phyloP scores from a whole-genome alignment of 2,888 invertebrate species.

The Ernsta delagoae region DNA sequence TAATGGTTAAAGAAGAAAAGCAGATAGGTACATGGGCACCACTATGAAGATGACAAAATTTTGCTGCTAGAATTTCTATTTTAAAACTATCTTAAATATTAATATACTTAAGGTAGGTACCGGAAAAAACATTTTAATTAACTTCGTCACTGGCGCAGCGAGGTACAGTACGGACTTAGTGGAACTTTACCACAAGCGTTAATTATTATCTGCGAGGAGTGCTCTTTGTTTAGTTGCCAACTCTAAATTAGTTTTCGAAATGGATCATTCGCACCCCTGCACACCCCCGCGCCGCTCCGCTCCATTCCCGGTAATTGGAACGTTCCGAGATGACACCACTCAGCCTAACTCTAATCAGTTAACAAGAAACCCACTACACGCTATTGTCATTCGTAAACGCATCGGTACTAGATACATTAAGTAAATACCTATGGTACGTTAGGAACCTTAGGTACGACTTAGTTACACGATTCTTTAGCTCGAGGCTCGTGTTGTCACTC shows the following conservation, averaged over 20 bases:
- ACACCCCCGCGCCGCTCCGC: constrained; percentile 55
- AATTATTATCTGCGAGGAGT: constrained; percentile 85
- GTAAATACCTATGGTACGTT: too few relatives aligned
- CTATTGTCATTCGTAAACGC: constrained; percentile 69
- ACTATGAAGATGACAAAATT: constrained; percentile 27
- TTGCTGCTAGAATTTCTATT: constrained; percentile 37
- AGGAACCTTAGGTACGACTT: too few relatives aligned
- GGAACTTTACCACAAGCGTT: constrained; percentile 83
- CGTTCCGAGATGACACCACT: constrained; percentile 84
- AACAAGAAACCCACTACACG: constrained; percentile 77
- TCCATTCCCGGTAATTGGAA: constrained; percentile 80
- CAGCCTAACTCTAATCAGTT: constrained; percentile 80
- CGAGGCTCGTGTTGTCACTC: too few relatives aligned
- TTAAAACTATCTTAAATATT: constrained; percentile 43
- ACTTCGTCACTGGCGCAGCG: constrained; percentile 71
- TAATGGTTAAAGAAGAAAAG: too few relatives aligned
- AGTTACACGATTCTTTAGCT: too few relatives aligned
- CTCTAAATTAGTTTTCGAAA: constrained; percentile 86
- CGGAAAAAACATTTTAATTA: constrained; percentile 66
- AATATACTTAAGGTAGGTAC: constrained; percentile 39
- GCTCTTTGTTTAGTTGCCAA: constrained; percentile 85
- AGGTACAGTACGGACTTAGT: constrained; percentile 78
- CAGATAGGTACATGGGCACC: too few relatives aligned
- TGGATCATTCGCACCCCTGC: constrained; percentile 83
- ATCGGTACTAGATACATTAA: constrained; percentile 34